Percentiles rank a stretch among this genome's conserved stretches.
Evolutionary conservation across 2,797 vertebrate genomes (phyloP).

Genomic region (Neopelma chrysocephalum): DNA sequence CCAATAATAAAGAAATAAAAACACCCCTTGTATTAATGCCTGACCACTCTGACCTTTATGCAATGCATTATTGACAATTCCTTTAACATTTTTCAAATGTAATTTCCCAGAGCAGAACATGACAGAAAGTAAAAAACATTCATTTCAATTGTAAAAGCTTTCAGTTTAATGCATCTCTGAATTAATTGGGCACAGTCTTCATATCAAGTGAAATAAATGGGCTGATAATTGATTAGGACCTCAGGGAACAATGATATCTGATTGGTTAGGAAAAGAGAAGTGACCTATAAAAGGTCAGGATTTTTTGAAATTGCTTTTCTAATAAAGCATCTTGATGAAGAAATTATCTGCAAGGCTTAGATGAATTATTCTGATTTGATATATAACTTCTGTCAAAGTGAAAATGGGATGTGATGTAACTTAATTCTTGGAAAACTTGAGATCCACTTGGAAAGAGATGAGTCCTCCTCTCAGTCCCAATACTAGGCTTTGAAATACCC

Average conservation of each 20-base stretch:
- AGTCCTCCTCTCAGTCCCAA: background rate
- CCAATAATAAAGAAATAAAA: conserved; percentile 72
- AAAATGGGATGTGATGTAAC: conserved; percentile 26
- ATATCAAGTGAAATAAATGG: conserved; percentile 68
- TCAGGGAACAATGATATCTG: conserved; percentile 53
- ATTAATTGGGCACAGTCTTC: conserved; percentile 74
- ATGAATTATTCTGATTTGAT: conserved; percentile 56
- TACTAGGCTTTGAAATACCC: background rate
- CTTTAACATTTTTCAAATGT: conserved; percentile 77
- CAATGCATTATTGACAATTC: conserved; percentile 78
- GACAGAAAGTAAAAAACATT: conserved; percentile 74
- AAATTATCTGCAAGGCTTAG: conserved; percentile 58
- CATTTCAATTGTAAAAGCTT: conserved; percentile 76
- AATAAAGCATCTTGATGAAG: conserved; percentile 61
- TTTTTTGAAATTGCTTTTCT: conserved; percentile 59
- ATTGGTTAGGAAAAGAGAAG: conserved; percentile 70
- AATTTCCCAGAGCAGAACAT: conserved; percentile 77
- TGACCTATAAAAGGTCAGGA: conserved; percentile 54
- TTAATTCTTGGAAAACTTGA: conserved; percentile 35
- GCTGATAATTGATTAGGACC: conserved; percentile 71
- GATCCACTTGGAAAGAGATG: background rate
- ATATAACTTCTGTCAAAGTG: conserved; percentile 25
- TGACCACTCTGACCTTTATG: conserved; percentile 76
- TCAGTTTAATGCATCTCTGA: conserved; percentile 71
- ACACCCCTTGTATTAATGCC: conserved; percentile 64